Evolutionary conservation across 1,140 invertebrate genomes (phyloP), one percentile per base, ranked within the genome.

Genomic region (Aphaenogaster rudis): DNA sequence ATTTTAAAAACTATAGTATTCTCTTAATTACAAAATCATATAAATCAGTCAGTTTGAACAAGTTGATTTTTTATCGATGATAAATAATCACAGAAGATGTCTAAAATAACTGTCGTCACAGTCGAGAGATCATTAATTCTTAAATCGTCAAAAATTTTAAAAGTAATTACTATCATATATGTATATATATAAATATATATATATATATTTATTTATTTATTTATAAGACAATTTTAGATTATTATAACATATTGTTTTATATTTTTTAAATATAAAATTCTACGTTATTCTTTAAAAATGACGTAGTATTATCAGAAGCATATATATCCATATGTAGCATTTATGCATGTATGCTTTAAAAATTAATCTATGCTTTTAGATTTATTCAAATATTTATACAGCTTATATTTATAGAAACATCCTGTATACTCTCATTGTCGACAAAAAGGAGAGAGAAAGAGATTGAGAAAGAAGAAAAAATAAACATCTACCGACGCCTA

Each of bases 401-500:
- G 17, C 28, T 54, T 33, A 61, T 33, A 2, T 6, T 36, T 28
- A 48, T 61, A 45, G 21, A 61, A 45, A 77, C 17, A 63, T 17
- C 13, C 45, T 79, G 42, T 63, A 39, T 8, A 3, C 9, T 5
- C 28, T 13, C 11, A 69, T 69, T 69, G 15, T 39, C 61, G 21
- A 5, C 3, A 74, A 45, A 42, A 59, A 59, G 7, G 4, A 50
- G 21, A 42, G 8, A 61, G n/a, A 45, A 7, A 61, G n/a, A 42
- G 28, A 28, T 28, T 28, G 28, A 28, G 52, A 57, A 7, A 59
- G 48, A 64, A 66, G 64, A 48, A 28, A 28, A 69, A 66, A 11
- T 78, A 78, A 78, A 57, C 42, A 69, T 39, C 39, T 79, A 61
- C 50, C 42, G 21, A 21, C 21, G 50, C 3, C 45, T 42, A 67